Evolutionary conservation across 2,797 vertebrate genomes (phyloP), one percentile per base, ranked within the genome.

Genomic region (Austrolebias charrua): DNA sequence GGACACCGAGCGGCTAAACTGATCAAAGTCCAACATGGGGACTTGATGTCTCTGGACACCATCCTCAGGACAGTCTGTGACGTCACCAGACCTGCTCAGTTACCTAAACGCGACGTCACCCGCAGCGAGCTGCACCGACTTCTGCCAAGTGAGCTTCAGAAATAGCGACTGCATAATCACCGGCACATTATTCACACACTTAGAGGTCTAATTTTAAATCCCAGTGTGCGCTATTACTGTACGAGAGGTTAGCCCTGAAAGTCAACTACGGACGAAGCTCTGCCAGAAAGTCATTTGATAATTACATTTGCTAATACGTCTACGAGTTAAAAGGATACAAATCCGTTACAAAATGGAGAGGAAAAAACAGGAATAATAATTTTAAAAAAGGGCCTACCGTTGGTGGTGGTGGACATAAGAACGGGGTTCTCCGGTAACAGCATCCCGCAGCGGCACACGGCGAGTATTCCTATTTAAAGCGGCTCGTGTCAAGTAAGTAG

Each of bases 171-270:
- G 0, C 64, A 63, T 75, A 79, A 84, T 76, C 73, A 63, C 80
- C 55, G 68, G 76, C 0, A 6, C 69, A 79, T 24, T 24, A 24
- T 55, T 78, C 71, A 71, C 66, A 68, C 74, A 71, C 76, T 77
- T 63, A 88, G 72, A 55, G n/a, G 4, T 85, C 86, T 89, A 89
- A 85, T 76, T 86, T 81, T 88, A 91, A 79, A 78, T 24, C 64
- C 46, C 1, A 49, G 33, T 13, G 38, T 15, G 78, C 38, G 83
- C 77, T 87, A 81, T 86, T 83, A 42, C 66, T 69, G 85, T 16
- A 4, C 0, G 31, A 62, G 67, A 73, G 69, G 76, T 80, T 68
- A 80, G 72, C 70, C 18, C 44, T 79, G 48, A 84, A 83, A 84
- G 88, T 87, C 86, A 77, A 71, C 38, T 35, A 52, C 55, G 46